Percentiles rank a stretch among this genome's conserved stretches.
Conservation (phyloP, 2,113 vertebrate genomes). For the Conger conger region DNA sequence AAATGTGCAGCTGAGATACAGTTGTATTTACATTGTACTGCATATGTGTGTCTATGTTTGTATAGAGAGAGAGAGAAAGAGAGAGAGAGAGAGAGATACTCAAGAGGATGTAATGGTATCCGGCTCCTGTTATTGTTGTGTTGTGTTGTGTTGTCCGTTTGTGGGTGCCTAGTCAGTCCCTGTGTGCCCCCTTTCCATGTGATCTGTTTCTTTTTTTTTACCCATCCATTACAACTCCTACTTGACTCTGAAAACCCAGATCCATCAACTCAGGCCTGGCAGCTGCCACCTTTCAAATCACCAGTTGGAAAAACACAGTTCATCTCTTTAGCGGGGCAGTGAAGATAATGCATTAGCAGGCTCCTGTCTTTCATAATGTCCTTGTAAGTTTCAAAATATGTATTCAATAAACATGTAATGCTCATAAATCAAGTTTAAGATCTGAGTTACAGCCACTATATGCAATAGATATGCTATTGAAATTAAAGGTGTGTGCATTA, state of each 20-base stretch:
- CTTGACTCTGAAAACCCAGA: slow-evolving; percentile 52
- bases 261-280: slow-evolving; percentile 28
- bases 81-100: slow-evolving; percentile 27
- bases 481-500: background rate
- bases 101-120: slow-evolving; percentile 39
- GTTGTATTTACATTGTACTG: background rate
- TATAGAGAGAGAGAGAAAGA: too few species aligned
- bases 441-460: background rate
- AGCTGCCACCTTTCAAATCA: slow-evolving; percentile 28
- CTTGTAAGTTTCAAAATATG: background rate
- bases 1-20: slow-evolving; percentile 50
- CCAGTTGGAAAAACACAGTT: slow-evolving; percentile 13
- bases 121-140: slow-evolving; percentile 50
- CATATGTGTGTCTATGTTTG: too few species aligned
- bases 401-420: background rate
- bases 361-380: background rate
- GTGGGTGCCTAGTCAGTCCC: slow-evolving; percentile 41
- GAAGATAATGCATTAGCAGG: background rate
- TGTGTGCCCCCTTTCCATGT: slow-evolving; percentile 19
- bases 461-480: background rate
- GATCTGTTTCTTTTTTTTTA: slow-evolving; percentile 32
- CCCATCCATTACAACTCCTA: slow-evolving; percentile 46
- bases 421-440: background rate
- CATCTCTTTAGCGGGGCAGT: background rate
- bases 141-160: slow-evolving; percentile 52